Base-by-base conservation (phyloP, 2,888 invertebrate species). In the Tromatobia lineatoria region DNA sequence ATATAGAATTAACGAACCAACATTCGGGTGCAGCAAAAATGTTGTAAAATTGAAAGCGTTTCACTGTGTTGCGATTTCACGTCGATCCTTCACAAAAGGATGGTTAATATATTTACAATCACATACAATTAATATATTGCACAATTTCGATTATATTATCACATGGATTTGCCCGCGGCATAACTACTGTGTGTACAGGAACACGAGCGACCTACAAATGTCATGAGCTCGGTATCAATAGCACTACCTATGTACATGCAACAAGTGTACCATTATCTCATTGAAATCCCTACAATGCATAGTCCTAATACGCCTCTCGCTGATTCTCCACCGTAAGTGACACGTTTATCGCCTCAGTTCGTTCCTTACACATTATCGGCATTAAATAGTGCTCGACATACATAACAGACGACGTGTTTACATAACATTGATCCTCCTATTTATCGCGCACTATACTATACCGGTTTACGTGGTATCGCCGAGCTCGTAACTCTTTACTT, bases 201-300 rank as follows among this genome's bases (percentile, higher is more conserved):
- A n/a, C 47, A 15, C 47, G n/a, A n/a, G n/a, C 47, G 47, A 47
- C 47, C 47, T 47, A 47, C 47, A 15, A 47, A 47, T 47, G n/a
- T 47, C n/a, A 47, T 2, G 47, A 50, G 50, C 18, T n/a, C n/a
- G 18, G 18, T 50, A n/a, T 50, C 50, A 18, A 50, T 50, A 50
- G 18, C n/a, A 6, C 50, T 50, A 50, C 18, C n/a, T 50, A n/a
- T 50, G 18, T n/a, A 50, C 47, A 47, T 15, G n/a, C n/a, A 47
- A 47, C n/a, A 47, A 13, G 47, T 47, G 15, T 57, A 42, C 57
- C 42, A 71, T 71, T 71, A 59, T 71, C 71, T 59, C n/a, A 45
- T 71, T 59, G 57, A 71, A 23, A 71, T 45, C 42, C 23, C 10
- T 71, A 45, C 23, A 45, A 42, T 45, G 18, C 23, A 2, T 54